Evolutionary conservation across 2,888 invertebrate species (phyloP).

Genomic region (Leptothorax acervorum): DNA sequence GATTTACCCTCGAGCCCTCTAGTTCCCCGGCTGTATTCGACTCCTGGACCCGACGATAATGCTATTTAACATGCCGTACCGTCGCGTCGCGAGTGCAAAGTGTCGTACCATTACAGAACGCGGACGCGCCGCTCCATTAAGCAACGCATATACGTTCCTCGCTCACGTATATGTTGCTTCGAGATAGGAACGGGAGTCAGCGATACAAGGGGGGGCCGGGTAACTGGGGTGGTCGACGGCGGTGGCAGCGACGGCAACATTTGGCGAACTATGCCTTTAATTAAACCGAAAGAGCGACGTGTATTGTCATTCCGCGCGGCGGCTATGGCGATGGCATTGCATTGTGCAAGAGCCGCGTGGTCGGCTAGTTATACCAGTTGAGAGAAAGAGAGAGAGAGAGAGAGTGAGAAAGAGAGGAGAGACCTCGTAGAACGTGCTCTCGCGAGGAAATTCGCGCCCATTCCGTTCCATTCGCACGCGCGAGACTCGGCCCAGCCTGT

Average conservation of each 20-base stretch:
- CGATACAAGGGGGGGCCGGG: neutral
- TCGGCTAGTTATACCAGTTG: constrained; percentile 67
- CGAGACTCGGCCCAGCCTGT: constrained; percentile 42
- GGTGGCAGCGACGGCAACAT: constrained; percentile 64
- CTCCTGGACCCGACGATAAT: constrained; percentile 67
- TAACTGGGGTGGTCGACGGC: constrained; percentile 26
- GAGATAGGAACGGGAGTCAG: constrained; percentile 22
- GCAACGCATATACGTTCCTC: constrained; percentile 68
- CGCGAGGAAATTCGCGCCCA: constrained; percentile 73
- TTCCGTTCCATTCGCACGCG: constrained; percentile 75
- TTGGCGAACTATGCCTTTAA: constrained; percentile 75
- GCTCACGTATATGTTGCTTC: constrained; percentile 40
- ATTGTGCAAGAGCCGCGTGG: constrained; percentile 56
- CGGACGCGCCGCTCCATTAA: constrained; percentile 73
- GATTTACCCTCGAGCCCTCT: constrained; percentile 7
- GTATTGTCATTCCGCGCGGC: constrained; percentile 71
- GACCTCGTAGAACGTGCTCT: constrained; percentile 55
- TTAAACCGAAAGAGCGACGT: constrained; percentile 78
- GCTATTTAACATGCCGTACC: constrained; percentile 70
- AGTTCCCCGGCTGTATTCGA: constrained; percentile 61
- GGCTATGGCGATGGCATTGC: constrained; percentile 32
- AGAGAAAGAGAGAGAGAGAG: neutral
- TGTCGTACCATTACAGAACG: constrained; percentile 74
- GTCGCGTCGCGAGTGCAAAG: constrained; percentile 72
- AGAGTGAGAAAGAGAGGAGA: constrained; percentile 5